Base-by-base conservation (phyloP, 1,140 invertebrate species). In the Zeugodacus cucurbitae region DNA sequence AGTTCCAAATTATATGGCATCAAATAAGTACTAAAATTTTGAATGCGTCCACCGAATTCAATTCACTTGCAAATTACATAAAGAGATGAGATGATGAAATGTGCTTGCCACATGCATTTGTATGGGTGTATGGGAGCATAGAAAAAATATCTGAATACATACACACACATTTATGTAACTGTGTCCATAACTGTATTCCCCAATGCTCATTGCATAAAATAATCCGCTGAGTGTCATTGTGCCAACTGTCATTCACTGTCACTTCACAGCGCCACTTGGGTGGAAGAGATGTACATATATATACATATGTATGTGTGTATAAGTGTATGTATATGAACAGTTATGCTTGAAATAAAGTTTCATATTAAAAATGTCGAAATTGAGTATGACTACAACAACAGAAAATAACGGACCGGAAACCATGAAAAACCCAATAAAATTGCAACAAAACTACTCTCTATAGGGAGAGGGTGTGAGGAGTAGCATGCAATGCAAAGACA, bases 191-290 rank as follows among this genome's bases (percentile, higher is more conserved):
- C 11, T 44, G 20, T 17, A 17, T 26, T 48, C n/a, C 41, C 22
- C 6, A 44, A 54, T 82, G 14, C 11, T 11, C 41, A 48, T 82
- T 82, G 44, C 74, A 82, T 48, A 82, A 82, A 54, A 54, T 82
- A 82, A 82, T 82, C 44, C 74, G 48, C 74, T 14, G 74, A 82
- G 74, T 48, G 74, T 37, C 74, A 82, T 82, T 82, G 74, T 44
- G 74, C 74, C 74, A 82, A 82, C 74, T 82, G 74, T 82, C 74
- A 54, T 82, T 82, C 74, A 82, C 74, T 82, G 74, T 82, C 74
- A 54, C 11, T 82, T n/a, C 70, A 74, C 20, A n/a, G 22, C 11
- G 2, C 20, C 22, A 64, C 1, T 48, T 48, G 41, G 22, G 26
- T n/a, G 17, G 22, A 29, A 20, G 34, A 41, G 34, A 37, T 32